Evolutionary conservation across 2,797 vertebrate species (phyloP).

Genomic region (Pempheris klunzingeri): DNA sequence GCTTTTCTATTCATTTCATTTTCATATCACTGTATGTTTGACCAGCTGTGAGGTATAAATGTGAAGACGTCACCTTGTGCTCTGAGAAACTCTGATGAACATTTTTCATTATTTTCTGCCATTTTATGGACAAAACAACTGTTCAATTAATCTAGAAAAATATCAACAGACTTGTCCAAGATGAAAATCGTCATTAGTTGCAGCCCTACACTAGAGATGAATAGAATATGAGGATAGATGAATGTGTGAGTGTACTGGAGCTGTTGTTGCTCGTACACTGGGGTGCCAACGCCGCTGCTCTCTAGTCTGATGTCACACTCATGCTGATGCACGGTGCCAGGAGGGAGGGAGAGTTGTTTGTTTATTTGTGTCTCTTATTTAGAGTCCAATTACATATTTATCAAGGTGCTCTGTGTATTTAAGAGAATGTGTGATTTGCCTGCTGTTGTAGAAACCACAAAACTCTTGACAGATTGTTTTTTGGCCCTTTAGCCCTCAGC

Average conservation of each 20-base stretch:
- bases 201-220: neutral
- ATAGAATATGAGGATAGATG: neutral
- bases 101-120: too few relatives aligned
- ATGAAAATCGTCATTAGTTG: neutral
- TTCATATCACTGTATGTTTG: neutral
- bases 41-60: too few relatives aligned
- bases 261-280: conserved; percentile 20
- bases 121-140: neutral
- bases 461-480: neutral
- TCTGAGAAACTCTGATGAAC: too few relatives aligned
- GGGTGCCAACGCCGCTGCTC: conserved; percentile 43
- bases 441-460: neutral
- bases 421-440: neutral
- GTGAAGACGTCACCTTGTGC: neutral
- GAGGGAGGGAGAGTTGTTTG: conserved; percentile 24
- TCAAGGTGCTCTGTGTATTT: neutral
- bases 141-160: neutral
- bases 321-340: conserved; percentile 34
- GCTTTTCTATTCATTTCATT: neutral
- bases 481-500: neutral
- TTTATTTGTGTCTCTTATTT: conserved; percentile 23
- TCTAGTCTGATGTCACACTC: conserved; percentile 59
- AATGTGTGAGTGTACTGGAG: conserved; percentile 8
- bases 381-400: conserved; percentile 8
- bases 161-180: neutral